A percentile compares a stretch with the other conserved stretches of the same genome.
Evolutionary conservation across 1,140 invertebrate species (phyloP).

Genomic region (Cydia fagiglandana): DNA sequence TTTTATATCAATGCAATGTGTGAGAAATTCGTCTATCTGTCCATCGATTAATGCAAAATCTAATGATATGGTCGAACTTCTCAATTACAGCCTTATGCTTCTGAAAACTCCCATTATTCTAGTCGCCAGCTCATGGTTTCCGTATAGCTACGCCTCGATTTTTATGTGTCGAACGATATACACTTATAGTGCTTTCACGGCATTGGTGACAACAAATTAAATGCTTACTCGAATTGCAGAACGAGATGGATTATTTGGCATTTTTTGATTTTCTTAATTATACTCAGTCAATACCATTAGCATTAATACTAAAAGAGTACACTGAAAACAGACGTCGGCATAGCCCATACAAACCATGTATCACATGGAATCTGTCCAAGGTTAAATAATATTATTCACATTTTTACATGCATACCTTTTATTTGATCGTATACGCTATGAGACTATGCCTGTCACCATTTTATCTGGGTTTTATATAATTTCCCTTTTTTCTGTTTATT

Average conservation of each 20-base stretch:
- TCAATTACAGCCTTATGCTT: no score
- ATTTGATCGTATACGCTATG: slow-evolving; percentile 24
- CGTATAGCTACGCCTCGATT: no score
- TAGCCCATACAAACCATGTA: slow-evolving; percentile 38
- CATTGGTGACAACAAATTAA: slow-evolving; percentile 59
- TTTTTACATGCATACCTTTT: not conserved
- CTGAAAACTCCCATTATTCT: no score
- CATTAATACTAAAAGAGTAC: slow-evolving; percentile 49
- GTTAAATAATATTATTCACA: slow-evolving; percentile 8
- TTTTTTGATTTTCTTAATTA: slow-evolving; percentile 63
- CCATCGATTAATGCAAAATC: no score
- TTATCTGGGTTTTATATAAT: not conserved
- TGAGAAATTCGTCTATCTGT: no score
- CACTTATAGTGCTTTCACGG: not conserved
- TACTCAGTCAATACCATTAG: slow-evolving; percentile 71
- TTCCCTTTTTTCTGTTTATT: not conserved
- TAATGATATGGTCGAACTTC: no score
- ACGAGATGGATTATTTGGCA: slow-evolving; percentile 44
- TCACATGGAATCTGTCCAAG: slow-evolving; percentile 33
- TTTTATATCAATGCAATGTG: no score
- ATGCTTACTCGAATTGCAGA: slow-evolving; percentile 68
- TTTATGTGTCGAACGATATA: not conserved
- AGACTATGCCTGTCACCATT: slow-evolving; percentile 20
- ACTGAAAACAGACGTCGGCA: slow-evolving; percentile 36
- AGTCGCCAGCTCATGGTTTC: no score